A percentile compares a stretch with the other conserved stretches of the same genome.
Evolutionary conservation across 2,888 invertebrate species (phyloP).

Genomic region (Bruchidius siliquastri): DNA sequence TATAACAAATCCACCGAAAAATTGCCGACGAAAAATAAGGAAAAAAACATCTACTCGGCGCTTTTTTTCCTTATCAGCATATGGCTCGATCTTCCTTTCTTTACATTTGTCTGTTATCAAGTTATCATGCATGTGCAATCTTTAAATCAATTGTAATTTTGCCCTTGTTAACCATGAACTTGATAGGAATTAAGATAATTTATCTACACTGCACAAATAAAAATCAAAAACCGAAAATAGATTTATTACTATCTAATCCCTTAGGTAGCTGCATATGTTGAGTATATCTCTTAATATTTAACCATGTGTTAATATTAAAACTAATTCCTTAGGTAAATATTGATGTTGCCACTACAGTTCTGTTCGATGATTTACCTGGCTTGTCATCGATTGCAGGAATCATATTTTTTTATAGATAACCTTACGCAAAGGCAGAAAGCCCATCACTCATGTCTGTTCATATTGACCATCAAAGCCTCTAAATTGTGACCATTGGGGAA

Average conservation of each 20-base stretch:
- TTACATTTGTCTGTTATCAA: background rate
- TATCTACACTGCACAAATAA: background rate
- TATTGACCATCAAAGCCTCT: too few species aligned
- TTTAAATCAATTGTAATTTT: background rate
- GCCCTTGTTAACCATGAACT: background rate
- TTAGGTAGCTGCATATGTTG: background rate
- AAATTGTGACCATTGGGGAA: too few species aligned
- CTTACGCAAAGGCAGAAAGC: too few species aligned
- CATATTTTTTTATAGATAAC: too few species aligned
- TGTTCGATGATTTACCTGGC: background rate
- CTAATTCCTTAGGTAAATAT: background rate
- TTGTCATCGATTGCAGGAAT: too few species aligned
- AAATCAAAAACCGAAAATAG: background rate
- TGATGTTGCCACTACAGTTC: background rate
- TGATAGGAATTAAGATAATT: background rate
- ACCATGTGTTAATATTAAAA: background rate
- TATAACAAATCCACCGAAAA: too few species aligned
- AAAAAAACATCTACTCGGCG: background rate
- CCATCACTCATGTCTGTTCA: too few species aligned
- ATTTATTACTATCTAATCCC: background rate
- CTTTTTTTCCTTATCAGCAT: background rate
- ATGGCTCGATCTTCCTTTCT: background rate
- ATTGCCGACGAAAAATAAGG: too few species aligned
- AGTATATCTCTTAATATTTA: background rate
- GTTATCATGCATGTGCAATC: background rate